Base-by-base conservation (phyloP, 2,888 invertebrate species). In the Ceramica pisi region DNA sequence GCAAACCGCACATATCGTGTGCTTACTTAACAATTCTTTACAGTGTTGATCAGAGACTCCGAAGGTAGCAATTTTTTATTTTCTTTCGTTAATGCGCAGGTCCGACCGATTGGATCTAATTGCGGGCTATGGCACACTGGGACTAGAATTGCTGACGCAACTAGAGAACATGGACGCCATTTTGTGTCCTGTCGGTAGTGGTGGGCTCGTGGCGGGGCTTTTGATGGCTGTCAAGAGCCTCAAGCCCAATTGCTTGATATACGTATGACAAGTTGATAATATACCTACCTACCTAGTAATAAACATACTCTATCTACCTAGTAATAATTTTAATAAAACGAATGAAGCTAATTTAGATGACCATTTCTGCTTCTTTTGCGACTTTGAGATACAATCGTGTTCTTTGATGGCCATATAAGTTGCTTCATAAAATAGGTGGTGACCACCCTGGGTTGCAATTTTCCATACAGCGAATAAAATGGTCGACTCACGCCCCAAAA, bases 101-200 rank as follows among this genome's bases (percentile, higher is more conserved):
- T 83, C 88, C 19, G 91, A 92, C 77, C 88, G 91, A 0, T 71
- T 88, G 76, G 90, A 91, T 65, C 76, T 91, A 64, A 85, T 92
- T 63, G 90, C 92, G 38, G 92, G 92, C 44, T 91, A 92, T 71
- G 92, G 91, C 31, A 91, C 92, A 2, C 23, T 92, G 53, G 92
- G 92, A 0, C 73, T 92, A 66, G 92, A 92, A 74, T 65, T 92
- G 23, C 86, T 92, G 7, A 84, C 85, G 12, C 92, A 92, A 72
- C 72, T 90, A 65, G 90, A 91, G 14, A 84, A 87, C 67, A 61
- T 91, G 78, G 92, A 92, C 67, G 92, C 92, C 48, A 86, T 92
- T 71, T 76, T 92, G 67, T 90, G 91, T 70, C 92, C 92, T 7
- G 91, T 92, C 21, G 92, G 91, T 68, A 89, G 87, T 68, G 92